A percentile compares a stretch with the other conserved stretches of the same genome.
These are phyloP conservation scores for Siphonodentalium dalli DNA, from an alignment of 2,888 invertebrate species.

Conservation along the genomic window DNA sequence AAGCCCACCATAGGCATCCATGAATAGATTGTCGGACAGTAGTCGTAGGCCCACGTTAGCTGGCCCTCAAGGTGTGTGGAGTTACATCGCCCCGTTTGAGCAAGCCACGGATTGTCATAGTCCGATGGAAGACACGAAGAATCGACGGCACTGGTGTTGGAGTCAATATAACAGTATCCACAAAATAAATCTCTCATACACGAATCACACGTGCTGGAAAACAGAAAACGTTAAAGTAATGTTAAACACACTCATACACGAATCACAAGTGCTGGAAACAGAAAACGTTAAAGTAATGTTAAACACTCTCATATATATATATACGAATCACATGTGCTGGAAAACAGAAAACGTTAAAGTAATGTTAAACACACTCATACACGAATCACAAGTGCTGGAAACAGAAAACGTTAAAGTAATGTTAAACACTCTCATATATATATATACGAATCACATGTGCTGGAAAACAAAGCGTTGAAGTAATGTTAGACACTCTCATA, in stretches of 20 bases:
- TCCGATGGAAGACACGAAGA: conserved; percentile 62
- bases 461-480: no score
- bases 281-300: not conserved
- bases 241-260: not conserved
- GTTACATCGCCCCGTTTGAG: conserved; percentile 58
- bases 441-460: no score
- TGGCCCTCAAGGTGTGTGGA: conserved; percentile 34
- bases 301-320: not conserved
- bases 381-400: conserved; percentile 29
- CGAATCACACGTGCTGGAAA: conserved; percentile 61
- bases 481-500: not conserved
- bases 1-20: conserved; percentile 67
- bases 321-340: conserved; percentile 65
- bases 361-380: not conserved
- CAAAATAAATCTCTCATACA: conserved; percentile 66
- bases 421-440: not conserved
- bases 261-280: conserved; percentile 30
- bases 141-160: conserved; percentile 39
- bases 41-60: conserved; percentile 66
- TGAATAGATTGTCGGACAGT: conserved; percentile 65
- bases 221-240: no score
- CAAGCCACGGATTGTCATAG: conserved; percentile 49
- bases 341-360: no score
- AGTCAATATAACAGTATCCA: conserved; percentile 66
- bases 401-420: no score